phyloP scores from a whole-genome alignment of 2,113 vertebrate genomes.

The Xyrauchen texanus region DNA sequence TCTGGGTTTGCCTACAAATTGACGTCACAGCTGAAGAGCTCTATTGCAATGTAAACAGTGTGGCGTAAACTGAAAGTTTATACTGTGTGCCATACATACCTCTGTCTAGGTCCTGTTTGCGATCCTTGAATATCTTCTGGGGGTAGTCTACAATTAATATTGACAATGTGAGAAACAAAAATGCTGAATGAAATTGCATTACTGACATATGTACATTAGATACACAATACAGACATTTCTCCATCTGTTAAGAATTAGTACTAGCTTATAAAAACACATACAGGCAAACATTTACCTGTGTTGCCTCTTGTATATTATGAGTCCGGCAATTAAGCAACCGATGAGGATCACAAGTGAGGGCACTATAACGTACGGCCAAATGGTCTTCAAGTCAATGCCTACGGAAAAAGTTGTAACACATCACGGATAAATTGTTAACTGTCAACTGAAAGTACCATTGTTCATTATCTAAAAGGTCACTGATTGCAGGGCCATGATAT shows the following conservation, averaged over 20 bases:
- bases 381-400: neutral
- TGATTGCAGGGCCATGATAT: neutral
- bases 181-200: neutral
- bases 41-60: too few relatives aligned
- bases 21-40: too few relatives aligned
- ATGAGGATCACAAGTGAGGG: neutral
- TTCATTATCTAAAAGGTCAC: too few relatives aligned
- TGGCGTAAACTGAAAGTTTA: too few relatives aligned
- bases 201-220: too few relatives aligned
- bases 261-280: too few relatives aligned
- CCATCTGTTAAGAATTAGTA: neutral
- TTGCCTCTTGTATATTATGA: conserved; percentile 31
- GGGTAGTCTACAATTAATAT: neutral
- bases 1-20: too few relatives aligned
- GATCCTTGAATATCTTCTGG: neutral
- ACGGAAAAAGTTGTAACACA: neutral
- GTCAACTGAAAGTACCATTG: too few relatives aligned
- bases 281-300: neutral
- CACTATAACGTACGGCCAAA: conserved; percentile 1
- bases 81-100: neutral
- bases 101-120: neutral
- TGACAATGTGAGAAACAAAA: neutral
- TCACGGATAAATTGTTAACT: neutral
- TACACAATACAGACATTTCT: neutral
- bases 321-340: conserved; percentile 10